phyloP scores from a whole-genome alignment of 2,888 invertebrate species.

The Penaeus monodon region DNA sequence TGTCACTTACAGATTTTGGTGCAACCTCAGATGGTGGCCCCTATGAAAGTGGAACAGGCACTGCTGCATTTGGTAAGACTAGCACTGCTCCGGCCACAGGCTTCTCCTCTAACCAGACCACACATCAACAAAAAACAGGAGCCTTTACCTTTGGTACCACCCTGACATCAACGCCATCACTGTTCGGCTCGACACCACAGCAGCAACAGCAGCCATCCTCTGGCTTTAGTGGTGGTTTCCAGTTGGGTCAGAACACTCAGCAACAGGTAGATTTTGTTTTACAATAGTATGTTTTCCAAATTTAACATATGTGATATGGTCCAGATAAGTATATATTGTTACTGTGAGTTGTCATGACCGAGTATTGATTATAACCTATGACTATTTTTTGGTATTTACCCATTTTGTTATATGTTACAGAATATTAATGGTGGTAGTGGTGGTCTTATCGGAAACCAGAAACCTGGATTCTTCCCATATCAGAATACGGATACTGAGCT shows the following conservation, averaged over 20 bases:
- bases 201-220: slow-evolving; percentile 53
- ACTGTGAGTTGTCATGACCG: too few relatives aligned
- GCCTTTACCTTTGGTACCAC: slow-evolving; percentile 68
- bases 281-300: slow-evolving; percentile 11
- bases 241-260: slow-evolving; percentile 39
- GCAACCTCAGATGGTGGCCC: slow-evolving; percentile 71
- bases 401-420: neutral
- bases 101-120: slow-evolving; percentile 67
- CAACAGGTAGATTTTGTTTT: slow-evolving; percentile 38
- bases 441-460: slow-evolving; percentile 67
- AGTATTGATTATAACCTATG: too few relatives aligned
- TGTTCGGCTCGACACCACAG: slow-evolving; percentile 71
- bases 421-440: slow-evolving; percentile 42
- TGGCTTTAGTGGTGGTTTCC: slow-evolving; percentile 70
- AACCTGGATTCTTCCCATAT: slow-evolving; percentile 46
- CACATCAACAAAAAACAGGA: slow-evolving; percentile 67
- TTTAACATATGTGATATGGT: too few relatives aligned
- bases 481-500: slow-evolving; percentile 38
- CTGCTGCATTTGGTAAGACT: slow-evolving; percentile 68
- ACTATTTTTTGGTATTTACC: too few relatives aligned
- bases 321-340: too few relatives aligned
- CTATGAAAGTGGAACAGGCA: slow-evolving; percentile 36
- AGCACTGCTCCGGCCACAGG: slow-evolving; percentile 66
- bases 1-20: slow-evolving; percentile 72
- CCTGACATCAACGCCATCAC: slow-evolving; percentile 73